phyloP scores from a whole-genome alignment of 2,797 vertebrate species.

The Sphenopsis melanotis region DNA sequence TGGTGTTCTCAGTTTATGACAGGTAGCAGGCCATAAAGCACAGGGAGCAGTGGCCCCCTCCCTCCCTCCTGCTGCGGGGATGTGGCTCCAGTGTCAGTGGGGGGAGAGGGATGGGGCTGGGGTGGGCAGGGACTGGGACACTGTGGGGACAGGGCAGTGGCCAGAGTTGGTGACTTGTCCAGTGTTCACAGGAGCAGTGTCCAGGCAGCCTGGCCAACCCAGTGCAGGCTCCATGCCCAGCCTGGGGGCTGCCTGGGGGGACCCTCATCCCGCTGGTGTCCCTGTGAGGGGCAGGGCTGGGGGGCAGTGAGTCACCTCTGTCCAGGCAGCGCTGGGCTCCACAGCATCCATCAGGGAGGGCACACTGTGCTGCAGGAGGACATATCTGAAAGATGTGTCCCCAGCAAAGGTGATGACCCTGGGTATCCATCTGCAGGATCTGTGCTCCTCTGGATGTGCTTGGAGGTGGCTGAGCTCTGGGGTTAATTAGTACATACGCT shows the following conservation, averaged over 20 bases:
- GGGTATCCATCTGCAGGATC: not conserved
- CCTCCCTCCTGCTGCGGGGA: not conserved
- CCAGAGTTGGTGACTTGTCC: not conserved
- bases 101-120: rapidly evolving
- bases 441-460: not conserved
- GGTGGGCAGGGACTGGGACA: rapidly evolving
- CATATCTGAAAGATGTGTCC: not conserved
- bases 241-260: not conserved
- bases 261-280: not conserved
- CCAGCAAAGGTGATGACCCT: not conserved
- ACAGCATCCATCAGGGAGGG: not conserved
- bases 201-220: not conserved
- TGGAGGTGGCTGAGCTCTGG: not conserved
- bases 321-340: rapidly evolving
- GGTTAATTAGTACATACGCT: constrained; percentile 38
- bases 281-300: not conserved
- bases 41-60: not conserved
- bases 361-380: not conserved
- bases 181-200: rapidly evolving
- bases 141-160: not conserved
- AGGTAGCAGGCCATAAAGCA: constrained; percentile 56
- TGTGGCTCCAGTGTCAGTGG: rapidly evolving
- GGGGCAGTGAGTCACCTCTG: not conserved
- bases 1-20: constrained; percentile 56
- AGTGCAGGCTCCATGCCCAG: not conserved